phyloP scores from a whole-genome alignment of 2,888 invertebrate species.

The Cephalotes varians region DNA sequence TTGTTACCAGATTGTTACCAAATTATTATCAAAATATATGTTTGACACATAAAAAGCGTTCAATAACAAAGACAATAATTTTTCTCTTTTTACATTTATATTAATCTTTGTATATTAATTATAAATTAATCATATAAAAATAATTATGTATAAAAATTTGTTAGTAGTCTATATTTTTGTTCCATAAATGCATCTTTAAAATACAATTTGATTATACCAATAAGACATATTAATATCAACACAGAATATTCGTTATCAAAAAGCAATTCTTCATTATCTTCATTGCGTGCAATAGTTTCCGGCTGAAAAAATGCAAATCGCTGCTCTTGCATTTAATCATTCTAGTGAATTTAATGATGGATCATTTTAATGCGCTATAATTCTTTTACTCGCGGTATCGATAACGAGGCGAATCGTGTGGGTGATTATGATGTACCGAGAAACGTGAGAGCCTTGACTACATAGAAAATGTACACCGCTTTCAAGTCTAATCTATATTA shows the following conservation, averaged over 20 bases:
- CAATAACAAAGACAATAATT: neutral
- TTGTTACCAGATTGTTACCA: conserved; percentile 11
- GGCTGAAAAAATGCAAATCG: conserved; percentile 18
- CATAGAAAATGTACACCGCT: conserved; percentile 21
- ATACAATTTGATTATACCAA: neutral
- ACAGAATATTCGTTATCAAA: neutral
- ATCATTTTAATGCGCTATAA: conserved; percentile 34
- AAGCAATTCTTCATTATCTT: neutral
- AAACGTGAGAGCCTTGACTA: conserved; percentile 28
- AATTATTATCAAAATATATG: neutral
- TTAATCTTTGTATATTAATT: neutral
- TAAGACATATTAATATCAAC: neutral
- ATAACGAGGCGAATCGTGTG: conserved; percentile 29
- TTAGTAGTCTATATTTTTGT: neutral
- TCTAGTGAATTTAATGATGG: conserved; percentile 24
- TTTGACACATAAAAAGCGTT: neutral
- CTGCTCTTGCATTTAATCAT: neutral
- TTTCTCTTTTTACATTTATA: neutral
- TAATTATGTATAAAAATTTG: neutral
- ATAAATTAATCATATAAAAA: neutral
- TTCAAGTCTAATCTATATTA: conserved; percentile 26
- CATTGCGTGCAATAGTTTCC: neutral
- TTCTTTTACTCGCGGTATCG: neutral
- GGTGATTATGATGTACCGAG: conserved; percentile 18
- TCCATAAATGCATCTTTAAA: neutral